A percentile compares a stretch with the other conserved stretches of the same genome.
Conservation (phyloP, 2,113 vertebrate species). For the Paratilapia polleni region DNA sequence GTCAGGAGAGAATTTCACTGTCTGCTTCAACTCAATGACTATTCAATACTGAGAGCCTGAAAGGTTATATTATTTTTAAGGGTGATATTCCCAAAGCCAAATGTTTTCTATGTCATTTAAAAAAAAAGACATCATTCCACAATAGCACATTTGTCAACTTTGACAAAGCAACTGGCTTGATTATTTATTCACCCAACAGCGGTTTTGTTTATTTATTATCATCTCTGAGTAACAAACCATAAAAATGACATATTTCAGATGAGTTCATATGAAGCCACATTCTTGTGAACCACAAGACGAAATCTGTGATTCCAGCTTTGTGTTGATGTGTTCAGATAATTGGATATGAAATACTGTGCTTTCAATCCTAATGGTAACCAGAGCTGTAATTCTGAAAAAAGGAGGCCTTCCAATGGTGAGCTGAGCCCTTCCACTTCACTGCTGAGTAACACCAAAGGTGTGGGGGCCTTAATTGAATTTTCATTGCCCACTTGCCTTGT, state of each 20-base stretch:
- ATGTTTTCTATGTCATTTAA: neutral
- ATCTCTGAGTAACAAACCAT: conserved; percentile 32
- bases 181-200: conserved; percentile 5
- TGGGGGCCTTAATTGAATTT: conserved; percentile 54
- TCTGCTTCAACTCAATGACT: conserved; percentile 34
- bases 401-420: neutral
- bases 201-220: conserved; percentile 18
- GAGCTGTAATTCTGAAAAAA: conserved; percentile 16
- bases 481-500: conserved; percentile 64
- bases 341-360: conserved; percentile 29
- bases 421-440: conserved; percentile 29
- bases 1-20: conserved; percentile 32
- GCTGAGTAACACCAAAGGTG: conserved; percentile 45
- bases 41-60: conserved; percentile 2
- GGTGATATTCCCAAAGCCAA: conserved; percentile 11
- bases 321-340: conserved; percentile 45
- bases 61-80: neutral
- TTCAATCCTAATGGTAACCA: conserved; percentile 40
- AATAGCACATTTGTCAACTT: conserved; percentile 22
- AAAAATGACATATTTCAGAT: conserved; percentile 45
- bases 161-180: conserved; percentile 17
- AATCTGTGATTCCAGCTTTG: conserved; percentile 43
- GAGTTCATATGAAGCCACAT: conserved; percentile 26
- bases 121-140: conserved; percentile 35
- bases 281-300: conserved; percentile 24